A percentile compares a stretch with the other conserved stretches of the same genome.
Evolutionary conservation across 1,140 invertebrate species (phyloP).

Genomic region (Nomia melanderi): DNA sequence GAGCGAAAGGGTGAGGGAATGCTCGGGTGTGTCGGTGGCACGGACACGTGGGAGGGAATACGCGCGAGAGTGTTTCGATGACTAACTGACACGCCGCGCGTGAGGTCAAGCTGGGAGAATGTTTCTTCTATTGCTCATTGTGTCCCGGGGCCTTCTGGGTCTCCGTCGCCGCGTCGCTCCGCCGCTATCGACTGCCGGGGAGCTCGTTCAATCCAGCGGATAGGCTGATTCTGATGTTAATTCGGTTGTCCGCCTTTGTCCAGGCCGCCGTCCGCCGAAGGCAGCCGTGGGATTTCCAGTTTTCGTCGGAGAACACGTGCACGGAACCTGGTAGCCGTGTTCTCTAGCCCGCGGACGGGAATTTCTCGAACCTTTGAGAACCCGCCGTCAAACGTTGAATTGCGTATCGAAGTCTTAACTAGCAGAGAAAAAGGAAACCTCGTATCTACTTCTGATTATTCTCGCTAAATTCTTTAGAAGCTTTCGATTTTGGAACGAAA

Average conservation of each 20-base stretch:
- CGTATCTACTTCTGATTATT: no score
- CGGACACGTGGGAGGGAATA: slow-evolving; percentile 11
- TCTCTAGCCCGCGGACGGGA: no score
- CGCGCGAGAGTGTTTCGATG: slow-evolving; percentile 36
- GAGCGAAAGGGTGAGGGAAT: background rate
- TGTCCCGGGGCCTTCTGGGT: slow-evolving; percentile 27
- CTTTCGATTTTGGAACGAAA: no score
- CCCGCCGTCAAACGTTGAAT: no score
- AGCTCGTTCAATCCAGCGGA: background rate
- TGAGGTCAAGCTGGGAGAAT: slow-evolving; percentile 67
- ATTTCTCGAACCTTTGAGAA: no score
- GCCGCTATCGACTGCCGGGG: background rate
- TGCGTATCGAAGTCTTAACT: no score
- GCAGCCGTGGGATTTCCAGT: no score
- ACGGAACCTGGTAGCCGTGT: no score
- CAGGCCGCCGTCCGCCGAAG: background rate
- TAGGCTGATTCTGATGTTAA: background rate
- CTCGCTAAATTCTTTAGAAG: no score
- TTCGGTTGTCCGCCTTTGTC: background rate
- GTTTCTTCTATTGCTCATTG: slow-evolving; percentile 62
- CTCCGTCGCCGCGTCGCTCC: background rate
- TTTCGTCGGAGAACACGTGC: no score
- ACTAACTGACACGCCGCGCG: slow-evolving; percentile 53
- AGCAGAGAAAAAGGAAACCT: no score
- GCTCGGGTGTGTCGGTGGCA: slow-evolving; percentile 1